Evolutionary conservation across 2,888 invertebrate species (phyloP).

Genomic region (Drosophila neonasuta): DNA sequence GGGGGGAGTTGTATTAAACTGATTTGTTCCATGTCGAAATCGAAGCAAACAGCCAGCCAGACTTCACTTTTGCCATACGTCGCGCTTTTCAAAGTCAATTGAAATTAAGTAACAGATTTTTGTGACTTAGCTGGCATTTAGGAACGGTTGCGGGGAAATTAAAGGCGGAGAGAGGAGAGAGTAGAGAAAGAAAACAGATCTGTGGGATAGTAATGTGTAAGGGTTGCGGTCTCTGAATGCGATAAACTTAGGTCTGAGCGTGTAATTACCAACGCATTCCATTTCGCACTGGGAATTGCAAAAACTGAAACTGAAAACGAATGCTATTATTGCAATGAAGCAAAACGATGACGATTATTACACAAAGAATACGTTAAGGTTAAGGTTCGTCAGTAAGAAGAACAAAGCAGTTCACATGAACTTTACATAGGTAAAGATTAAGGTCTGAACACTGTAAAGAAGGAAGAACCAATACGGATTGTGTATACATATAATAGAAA

Average conservation of each 20-base stretch:
- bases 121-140: slow-evolving; percentile 41
- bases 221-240: slow-evolving; percentile 20
- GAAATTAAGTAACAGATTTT: slow-evolving; percentile 77
- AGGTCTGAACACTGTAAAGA: no score
- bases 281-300: not conserved
- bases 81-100: slow-evolving; percentile 76
- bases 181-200: not conserved
- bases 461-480: no score
- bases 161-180: not conserved
- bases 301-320: not conserved
- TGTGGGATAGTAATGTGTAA: slow-evolving; percentile 5
- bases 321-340: not conserved
- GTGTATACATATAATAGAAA: no score
- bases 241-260: slow-evolving; percentile 6
- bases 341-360: not conserved
- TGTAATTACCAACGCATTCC: slow-evolving; percentile 23
- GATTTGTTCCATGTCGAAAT: slow-evolving; percentile 72
- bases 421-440: no score
- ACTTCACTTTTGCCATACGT: slow-evolving; percentile 47
- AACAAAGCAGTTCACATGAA: not conserved
- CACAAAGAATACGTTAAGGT: not conserved
- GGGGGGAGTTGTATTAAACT: slow-evolving; percentile 59
- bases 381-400: not conserved
- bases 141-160: not conserved
- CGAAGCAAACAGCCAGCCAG: slow-evolving; percentile 44